Conservation (phyloP, 2,113 vertebrate genomes). For the Centropus bengalensis region DNA sequence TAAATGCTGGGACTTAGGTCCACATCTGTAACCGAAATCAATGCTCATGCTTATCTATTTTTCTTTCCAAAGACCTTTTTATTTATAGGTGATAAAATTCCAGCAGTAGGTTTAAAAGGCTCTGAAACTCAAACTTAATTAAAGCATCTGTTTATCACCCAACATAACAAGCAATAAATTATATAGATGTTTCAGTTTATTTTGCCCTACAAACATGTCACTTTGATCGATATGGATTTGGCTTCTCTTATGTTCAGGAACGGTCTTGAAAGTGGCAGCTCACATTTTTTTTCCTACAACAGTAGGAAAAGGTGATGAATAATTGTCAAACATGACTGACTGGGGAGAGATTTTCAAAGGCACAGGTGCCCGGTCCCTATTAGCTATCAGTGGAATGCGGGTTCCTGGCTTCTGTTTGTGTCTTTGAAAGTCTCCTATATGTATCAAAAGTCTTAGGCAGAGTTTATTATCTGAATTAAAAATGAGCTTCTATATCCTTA, state of each 20-base stretch:
- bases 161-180: conserved; percentile 71
- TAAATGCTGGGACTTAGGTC: not conserved
- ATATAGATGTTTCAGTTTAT: conserved; percentile 67
- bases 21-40: not conserved
- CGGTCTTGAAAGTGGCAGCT: conserved; percentile 51
- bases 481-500: not conserved
- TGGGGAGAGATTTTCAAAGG: conserved; percentile 37
- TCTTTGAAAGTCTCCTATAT: conserved; percentile 34
- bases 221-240: conserved; percentile 67
- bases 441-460: not conserved
- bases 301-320: conserved; percentile 26
- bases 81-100: conserved; percentile 57
- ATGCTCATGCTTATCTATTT: conserved; percentile 25
- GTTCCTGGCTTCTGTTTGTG: not conserved
- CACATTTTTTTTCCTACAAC: conserved; percentile 5
- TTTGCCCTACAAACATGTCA: conserved; percentile 65
- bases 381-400: conserved; percentile 29
- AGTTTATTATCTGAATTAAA: not conserved
- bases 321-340: conserved; percentile 24
- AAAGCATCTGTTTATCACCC: conserved; percentile 71
- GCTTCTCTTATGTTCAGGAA: conserved; percentile 34
- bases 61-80: conserved; percentile 30
- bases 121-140: conserved; percentile 66
- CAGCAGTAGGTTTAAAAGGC: conserved; percentile 42
- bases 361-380: not conserved